A percentile compares a stretch with the other conserved stretches of the same genome.
Evolutionary conservation across 2,888 invertebrate genomes (phyloP).

Genomic region (Eretmocerus hayati): DNA sequence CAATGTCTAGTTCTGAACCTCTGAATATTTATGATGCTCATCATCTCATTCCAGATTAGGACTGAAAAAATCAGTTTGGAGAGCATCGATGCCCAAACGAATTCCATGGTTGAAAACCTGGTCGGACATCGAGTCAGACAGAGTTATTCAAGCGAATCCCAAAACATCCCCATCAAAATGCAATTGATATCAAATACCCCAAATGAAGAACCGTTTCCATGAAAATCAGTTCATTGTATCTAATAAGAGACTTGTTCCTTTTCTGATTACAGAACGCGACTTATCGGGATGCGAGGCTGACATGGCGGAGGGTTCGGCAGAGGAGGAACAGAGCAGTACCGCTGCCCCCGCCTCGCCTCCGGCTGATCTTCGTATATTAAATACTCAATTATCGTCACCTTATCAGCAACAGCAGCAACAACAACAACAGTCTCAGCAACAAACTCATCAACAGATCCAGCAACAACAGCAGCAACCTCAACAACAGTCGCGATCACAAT

Average conservation of each 20-base stretch:
- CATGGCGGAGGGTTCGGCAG: conserved; percentile 73
- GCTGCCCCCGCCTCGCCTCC: conserved; percentile 53
- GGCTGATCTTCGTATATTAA: conserved; percentile 48
- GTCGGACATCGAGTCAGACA: too few relatives aligned
- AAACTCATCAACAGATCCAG: conserved; percentile 17
- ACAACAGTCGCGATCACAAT: conserved; percentile 13
- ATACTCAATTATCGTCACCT: conserved; percentile 43
- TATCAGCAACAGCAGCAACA: conserved; percentile 32
- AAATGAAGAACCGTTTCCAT: too few relatives aligned
- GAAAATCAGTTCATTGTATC: too few relatives aligned
- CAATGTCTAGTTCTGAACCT: too few relatives aligned
- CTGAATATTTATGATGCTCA: too few relatives aligned
- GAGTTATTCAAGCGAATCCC: too few relatives aligned
- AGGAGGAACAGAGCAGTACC: conserved; percentile 53
- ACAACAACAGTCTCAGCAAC: conserved; percentile 15
- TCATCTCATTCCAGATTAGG: too few relatives aligned
- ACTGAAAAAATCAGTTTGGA: too few relatives aligned
- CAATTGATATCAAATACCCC: too few relatives aligned
- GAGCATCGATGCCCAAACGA: too few relatives aligned
- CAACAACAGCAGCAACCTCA: conserved; percentile 16
- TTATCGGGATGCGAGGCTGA: conserved; percentile 75
- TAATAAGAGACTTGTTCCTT: conserved; percentile 1
- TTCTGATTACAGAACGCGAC: conserved; percentile 47
- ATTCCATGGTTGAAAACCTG: too few relatives aligned
- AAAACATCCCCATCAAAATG: too few relatives aligned